These are phyloP conservation scores for Patella ulyssiponensis DNA, from an alignment of 2,888 invertebrate species.

Conservation along the genomic window DNA sequence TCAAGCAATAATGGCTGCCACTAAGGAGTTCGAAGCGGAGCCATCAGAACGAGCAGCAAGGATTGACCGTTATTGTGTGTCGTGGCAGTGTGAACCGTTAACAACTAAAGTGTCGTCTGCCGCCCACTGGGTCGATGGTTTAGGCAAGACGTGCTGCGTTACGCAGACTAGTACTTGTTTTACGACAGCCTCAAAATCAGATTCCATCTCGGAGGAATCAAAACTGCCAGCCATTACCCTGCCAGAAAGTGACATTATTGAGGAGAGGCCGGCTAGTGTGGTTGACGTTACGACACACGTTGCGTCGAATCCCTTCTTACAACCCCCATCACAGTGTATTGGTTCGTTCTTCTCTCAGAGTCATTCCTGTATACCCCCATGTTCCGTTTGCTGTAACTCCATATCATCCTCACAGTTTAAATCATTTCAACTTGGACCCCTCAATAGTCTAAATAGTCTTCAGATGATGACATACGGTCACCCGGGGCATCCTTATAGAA, in stretches of 20 bases:
- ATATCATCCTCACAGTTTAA: conserved; percentile 52
- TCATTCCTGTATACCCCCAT: conserved; percentile 28
- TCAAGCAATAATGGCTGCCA: conserved; percentile 33
- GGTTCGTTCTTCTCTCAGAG: conserved; percentile 20
- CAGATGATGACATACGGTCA: conserved; percentile 37
- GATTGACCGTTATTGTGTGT: conserved; percentile 35
- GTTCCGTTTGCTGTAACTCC: conserved; percentile 26
- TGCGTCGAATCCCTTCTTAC: conserved; percentile 25
- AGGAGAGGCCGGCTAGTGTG: conserved; percentile 36
- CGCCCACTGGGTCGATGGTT: conserved; percentile 30
- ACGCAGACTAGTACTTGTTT: neutral
- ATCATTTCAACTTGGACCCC: conserved; percentile 49
- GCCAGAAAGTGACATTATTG: conserved; percentile 4
- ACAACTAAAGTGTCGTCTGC: neutral
- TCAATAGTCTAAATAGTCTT: conserved; percentile 47
- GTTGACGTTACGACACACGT: conserved; percentile 30
- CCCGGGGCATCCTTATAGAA: conserved; percentile 48
- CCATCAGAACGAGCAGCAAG: conserved; percentile 32
- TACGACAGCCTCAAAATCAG: neutral
- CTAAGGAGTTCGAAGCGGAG: conserved; percentile 24
- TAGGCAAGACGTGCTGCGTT: conserved; percentile 1
- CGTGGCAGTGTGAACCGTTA: conserved; percentile 27
- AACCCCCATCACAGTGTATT: conserved; percentile 5
- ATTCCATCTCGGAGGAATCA: neutral
- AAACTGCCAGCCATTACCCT: neutral